Base-by-base conservation (phyloP, 2,888 invertebrate genomes). In the Sinohyriopsis cumingii region DNA sequence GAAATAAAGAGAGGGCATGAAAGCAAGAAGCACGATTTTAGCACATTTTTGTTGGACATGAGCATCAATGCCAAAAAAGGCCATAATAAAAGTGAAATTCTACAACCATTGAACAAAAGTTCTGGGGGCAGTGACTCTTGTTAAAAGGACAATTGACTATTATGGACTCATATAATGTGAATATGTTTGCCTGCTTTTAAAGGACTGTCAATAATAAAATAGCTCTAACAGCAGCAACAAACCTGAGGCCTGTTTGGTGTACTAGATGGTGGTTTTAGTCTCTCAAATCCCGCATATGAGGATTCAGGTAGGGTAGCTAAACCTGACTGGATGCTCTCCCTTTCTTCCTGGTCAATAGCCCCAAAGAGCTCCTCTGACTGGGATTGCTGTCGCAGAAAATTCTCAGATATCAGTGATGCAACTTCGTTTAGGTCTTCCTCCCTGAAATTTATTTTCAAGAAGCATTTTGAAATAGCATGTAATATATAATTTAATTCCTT, bases 241-340 rank as follows among this genome's bases (percentile, higher is more conserved):
- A 82, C 84, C 75, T 75, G 75, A 25, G 74, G 78, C 75, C 77
- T 84, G 59, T 78, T 83, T 15, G 86, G 86, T 7, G 86, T 86
- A 66, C 84, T 86, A 54, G 84, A 81, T 18, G 82, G 81, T 25
- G 82, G 80, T 33, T 79, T 79, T 33, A 79, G 77, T 70, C 77
- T 77, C 62, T 78, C 81, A 78, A 85, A 84, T 12, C 83, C 81
- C 55, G 84, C 81, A 69, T 84, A 85, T 1, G 84, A 84, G 5
- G 85, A 84, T 56, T 84, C 84, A 22, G 85, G 83, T 24, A 82
- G 72, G 9, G 84, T 81, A 55, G 82, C 82, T 22, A 83, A 54
- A 1, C 81, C 83, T 61, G 85, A 83, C 60, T 78, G 75, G 1
- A 82, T 66, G 71, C 82, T 83, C 59, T 82, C 82, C 57, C 78